Percentiles rank a stretch among this genome's conserved stretches.
phyloP scores from a whole-genome alignment of 2,888 invertebrate species.

The Cryptocephalus moraei region DNA sequence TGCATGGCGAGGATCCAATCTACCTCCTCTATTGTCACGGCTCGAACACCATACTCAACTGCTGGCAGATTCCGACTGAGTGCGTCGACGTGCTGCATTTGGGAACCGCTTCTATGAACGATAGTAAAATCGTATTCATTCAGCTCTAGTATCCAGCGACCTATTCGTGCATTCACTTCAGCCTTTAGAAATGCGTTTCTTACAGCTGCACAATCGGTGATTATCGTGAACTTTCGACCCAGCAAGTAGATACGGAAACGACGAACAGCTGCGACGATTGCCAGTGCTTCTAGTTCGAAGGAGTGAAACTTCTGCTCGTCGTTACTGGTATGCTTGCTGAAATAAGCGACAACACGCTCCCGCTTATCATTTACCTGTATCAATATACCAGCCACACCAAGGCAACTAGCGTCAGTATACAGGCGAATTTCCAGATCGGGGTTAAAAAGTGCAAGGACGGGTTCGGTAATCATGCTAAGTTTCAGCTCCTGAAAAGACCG shows the following conservation, averaged over 20 bases:
- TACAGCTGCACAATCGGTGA: constrained; percentile 1
- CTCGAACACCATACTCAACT: background rate
- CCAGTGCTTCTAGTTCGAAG: constrained; percentile 10
- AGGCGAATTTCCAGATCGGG: constrained; percentile 5
- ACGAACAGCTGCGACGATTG: constrained; percentile 1
- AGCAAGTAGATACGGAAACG: constrained; percentile 1
- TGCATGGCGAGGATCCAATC: background rate
- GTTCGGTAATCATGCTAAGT: too few relatives aligned
- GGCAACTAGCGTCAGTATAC: constrained; percentile 13
- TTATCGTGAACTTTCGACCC: constrained; percentile 1
- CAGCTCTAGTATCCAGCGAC: constrained; percentile 5
- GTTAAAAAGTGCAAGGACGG: constrained; percentile 10
- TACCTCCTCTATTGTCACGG: background rate
- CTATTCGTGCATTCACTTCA: constrained; percentile 4
- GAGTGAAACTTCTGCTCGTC: constrained; percentile 11
- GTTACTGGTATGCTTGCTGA: constrained; percentile 6
- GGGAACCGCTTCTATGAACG: constrained; percentile 1
- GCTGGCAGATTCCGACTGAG: constrained; percentile 6
- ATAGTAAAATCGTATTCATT: constrained; percentile 5
- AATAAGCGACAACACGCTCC: constrained; percentile 8
- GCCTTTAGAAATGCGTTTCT: constrained; percentile 1
- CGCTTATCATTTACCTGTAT: constrained; percentile 4
- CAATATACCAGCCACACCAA: constrained; percentile 10
- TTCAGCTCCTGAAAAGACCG: constrained; percentile 3
- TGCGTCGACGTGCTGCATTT: constrained; percentile 7